Evolutionary conservation across 2,888 invertebrate species (phyloP).

Genomic region (Macroteleia sp.): DNA sequence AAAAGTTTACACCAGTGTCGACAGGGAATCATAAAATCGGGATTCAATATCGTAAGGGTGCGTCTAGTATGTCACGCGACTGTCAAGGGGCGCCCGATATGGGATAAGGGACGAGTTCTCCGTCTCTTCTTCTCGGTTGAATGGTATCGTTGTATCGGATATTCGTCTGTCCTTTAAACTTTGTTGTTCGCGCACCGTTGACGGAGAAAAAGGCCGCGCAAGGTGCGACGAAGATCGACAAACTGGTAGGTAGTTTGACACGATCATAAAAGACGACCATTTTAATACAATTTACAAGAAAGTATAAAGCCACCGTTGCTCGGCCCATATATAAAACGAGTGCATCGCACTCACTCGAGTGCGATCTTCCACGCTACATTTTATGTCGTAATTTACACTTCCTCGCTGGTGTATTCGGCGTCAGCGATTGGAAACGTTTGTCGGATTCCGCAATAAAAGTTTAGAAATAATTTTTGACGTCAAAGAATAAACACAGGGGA

Average conservation of each 20-base stretch:
- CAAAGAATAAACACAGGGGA: no score
- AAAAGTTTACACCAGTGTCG: constrained; percentile 81
- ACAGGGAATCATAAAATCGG: constrained; percentile 80
- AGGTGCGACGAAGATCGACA: constrained; percentile 22
- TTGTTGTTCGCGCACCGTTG: constrained; percentile 48
- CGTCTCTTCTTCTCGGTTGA: constrained; percentile 38
- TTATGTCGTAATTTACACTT: constrained; percentile 56
- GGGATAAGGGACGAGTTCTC: constrained; percentile 44
- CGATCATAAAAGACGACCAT: constrained; percentile 83
- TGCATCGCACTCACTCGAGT: constrained; percentile 43
- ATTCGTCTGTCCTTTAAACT: constrained; percentile 53
- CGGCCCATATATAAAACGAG: constrained; percentile 52
- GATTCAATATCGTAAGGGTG: constrained; percentile 79
- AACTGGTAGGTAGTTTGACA: constrained; percentile 79
- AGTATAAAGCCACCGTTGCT: constrained; percentile 75
- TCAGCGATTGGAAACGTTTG: constrained; percentile 23
- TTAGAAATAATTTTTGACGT: not conserved
- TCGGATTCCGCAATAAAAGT: constrained; percentile 11
- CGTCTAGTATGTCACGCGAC: constrained; percentile 65
- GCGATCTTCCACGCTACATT: constrained; percentile 24
- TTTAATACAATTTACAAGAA: constrained; percentile 84
- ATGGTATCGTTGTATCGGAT: constrained; percentile 40
- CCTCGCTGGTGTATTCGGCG: constrained; percentile 13
- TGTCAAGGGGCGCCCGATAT: constrained; percentile 65
- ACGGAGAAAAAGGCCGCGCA: constrained; percentile 9